phyloP scores from a whole-genome alignment of 2,888 invertebrate species.

The Horisme vitalbata region DNA sequence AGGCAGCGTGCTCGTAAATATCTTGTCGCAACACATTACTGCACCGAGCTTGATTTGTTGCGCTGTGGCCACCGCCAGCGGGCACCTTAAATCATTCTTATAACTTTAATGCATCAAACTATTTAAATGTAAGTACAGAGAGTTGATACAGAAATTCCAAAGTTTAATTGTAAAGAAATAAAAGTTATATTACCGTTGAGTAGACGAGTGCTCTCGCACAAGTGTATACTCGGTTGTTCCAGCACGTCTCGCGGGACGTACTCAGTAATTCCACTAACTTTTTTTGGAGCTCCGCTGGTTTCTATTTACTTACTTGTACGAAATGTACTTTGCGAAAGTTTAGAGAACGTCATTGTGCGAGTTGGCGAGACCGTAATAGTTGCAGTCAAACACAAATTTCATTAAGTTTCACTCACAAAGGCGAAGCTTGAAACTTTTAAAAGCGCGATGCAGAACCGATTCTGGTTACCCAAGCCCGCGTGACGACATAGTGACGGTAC shows the following conservation, averaged over 20 bases:
- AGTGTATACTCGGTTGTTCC: background rate
- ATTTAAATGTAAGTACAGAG: background rate
- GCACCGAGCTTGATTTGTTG: constrained; percentile 20
- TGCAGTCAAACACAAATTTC: constrained; percentile 15
- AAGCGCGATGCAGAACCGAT: constrained; percentile 17
- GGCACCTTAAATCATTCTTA: background rate
- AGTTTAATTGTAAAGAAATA: constrained; percentile 14
- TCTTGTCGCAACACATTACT: constrained; percentile 5
- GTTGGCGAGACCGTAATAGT: constrained; percentile 5
- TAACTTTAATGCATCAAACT: background rate
- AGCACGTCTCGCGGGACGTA: constrained; percentile 5
- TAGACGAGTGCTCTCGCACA: constrained; percentile 4
- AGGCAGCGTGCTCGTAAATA: constrained; percentile 12
- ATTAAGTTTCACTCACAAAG: constrained; percentile 13
- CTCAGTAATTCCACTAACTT: constrained; percentile 11
- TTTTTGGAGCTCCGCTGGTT: background rate
- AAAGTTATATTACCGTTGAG: constrained; percentile 6
- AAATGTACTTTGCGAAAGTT: constrained; percentile 11
- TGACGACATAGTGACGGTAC: constrained; percentile 10
- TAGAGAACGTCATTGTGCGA: constrained; percentile 11
- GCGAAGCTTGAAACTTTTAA: constrained; percentile 15
- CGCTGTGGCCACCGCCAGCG: constrained; percentile 3
- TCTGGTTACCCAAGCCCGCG: constrained; percentile 10
- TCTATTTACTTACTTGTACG: constrained; percentile 2
- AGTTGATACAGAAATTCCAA: background rate